Percentiles rank a stretch among this genome's conserved stretches.
Evolutionary conservation across 2,113 vertebrate genomes (phyloP).

Genomic region (Callipepla californica): DNA sequence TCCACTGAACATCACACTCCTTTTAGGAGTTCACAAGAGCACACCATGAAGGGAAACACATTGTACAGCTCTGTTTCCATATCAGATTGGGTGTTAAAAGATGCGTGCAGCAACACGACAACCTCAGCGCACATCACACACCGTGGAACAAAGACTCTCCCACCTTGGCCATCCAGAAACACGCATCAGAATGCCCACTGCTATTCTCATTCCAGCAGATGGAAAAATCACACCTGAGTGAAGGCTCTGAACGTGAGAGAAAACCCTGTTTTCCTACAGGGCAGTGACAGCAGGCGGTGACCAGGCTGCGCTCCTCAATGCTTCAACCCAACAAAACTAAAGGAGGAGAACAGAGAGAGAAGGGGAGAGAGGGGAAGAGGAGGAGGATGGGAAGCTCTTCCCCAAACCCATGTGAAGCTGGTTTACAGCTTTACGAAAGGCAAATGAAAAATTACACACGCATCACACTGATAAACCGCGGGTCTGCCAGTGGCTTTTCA

Average conservation of each 20-base stretch:
- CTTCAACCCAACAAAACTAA: constrained; percentile 49
- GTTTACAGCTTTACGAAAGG: constrained; percentile 77
- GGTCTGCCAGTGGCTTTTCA: constrained; percentile 87
- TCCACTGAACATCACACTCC: neutral
- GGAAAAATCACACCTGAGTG: neutral
- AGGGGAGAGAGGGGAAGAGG: neutral
- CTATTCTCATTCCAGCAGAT: neutral
- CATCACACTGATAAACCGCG: constrained; percentile 75
- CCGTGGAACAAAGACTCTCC: neutral
- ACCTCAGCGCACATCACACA: no score
- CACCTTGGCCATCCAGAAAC: neutral
- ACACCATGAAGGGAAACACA: neutral
- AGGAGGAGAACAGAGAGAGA: constrained; percentile 39
- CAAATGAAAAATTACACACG: constrained; percentile 74
- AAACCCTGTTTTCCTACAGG: neutral
- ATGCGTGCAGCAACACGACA: no score
- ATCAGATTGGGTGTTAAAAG: no score
- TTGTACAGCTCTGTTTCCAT: neutral
- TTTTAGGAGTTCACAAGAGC: neutral
- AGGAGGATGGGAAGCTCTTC: neutral
- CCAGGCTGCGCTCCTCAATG: constrained; percentile 25
- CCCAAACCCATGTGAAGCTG: neutral
- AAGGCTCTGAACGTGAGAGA: neutral
- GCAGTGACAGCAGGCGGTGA: neutral
- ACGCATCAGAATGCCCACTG: neutral